Evolutionary conservation across 2,888 invertebrate genomes (phyloP), one percentile per base, ranked within the genome.

Genomic region (Daptonema setosum): DNA sequence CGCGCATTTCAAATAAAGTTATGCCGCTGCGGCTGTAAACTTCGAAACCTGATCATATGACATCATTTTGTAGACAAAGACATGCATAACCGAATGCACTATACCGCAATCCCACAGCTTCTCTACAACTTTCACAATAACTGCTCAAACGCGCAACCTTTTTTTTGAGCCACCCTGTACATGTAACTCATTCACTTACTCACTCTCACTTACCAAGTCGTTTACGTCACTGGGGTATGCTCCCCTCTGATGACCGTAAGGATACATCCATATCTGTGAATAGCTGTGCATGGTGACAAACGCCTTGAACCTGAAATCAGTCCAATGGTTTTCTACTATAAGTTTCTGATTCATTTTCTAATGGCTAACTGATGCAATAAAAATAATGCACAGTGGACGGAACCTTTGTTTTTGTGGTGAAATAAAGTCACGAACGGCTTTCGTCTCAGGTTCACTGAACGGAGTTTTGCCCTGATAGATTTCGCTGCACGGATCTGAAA

Each of bases 361-460:
- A 3, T 45, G n/a, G n/a, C n/a, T n/a, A n/a, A n/a, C n/a, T n/a
- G n/a, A n/a, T n/a, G n/a, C n/a, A n/a, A n/a, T n/a, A n/a, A n/a
- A n/a, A n/a, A n/a, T n/a, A n/a, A n/a, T n/a, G n/a, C n/a, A n/a
- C n/a, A n/a, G n/a, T n/a, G n/a, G n/a, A n/a, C n/a, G n/a, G n/a
- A n/a, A 22, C 2, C 24, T 22, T 11, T 8, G 3, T 3, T 35
- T 30, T 11, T n/a, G 30, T 17, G 28, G 8, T 2, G 8, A 2
- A 17, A 69, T 59, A 57, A 69, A 69, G 51, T 68, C 65, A 8
- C 63, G 58, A 5, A 69, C 66, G 1, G 68, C 66, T 22, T 58
- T 54, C 0, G 68, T 65, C 59, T 68, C 68, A 1, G 68, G 68
- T 55, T 68, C 68, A 47, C 67, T 67, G 62, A 68, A 68, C 3